A percentile compares a stretch with the other conserved stretches of the same genome.
These are phyloP conservation scores for Psilopsiagon aymara DNA, from an alignment of 2,113 vertebrate species.

Conservation along the genomic window DNA sequence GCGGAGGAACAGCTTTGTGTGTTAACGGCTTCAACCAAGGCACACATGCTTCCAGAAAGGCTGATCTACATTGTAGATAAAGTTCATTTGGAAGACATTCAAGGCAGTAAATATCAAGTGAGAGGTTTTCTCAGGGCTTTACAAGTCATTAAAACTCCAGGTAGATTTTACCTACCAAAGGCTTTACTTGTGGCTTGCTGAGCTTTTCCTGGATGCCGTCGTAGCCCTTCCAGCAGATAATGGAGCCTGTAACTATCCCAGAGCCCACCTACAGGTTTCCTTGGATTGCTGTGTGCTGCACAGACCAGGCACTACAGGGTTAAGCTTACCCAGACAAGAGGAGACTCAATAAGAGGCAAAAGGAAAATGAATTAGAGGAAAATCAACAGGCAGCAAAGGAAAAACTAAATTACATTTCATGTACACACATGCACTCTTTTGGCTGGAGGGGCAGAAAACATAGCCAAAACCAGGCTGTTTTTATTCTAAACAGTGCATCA, in stretches of 20 bases:
- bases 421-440: constrained; percentile 64
- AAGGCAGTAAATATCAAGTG: constrained; percentile 48
- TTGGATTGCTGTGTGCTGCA: neutral
- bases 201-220: neutral
- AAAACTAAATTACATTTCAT: constrained; percentile 70
- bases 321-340: constrained; percentile 50
- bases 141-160: constrained; percentile 58
- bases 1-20: constrained; percentile 14
- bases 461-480: constrained; percentile 57
- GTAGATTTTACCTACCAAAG: constrained; percentile 29
- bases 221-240: neutral
- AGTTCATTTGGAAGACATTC: constrained; percentile 50
- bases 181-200: neutral
- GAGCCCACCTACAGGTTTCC: neutral
- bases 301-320: constrained; percentile 16
- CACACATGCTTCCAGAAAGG: neutral
- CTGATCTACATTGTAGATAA: constrained; percentile 18
- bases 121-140: constrained; percentile 35
- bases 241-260: neutral
- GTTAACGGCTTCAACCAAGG: neutral
- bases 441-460: constrained; percentile 57
- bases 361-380: constrained; percentile 70
- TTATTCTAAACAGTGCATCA: constrained; percentile 71
- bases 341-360: constrained; percentile 51
- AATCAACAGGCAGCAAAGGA: constrained; percentile 66